Evolutionary conservation across 2,113 vertebrate species (phyloP).

Genomic region (Gopherus evgoodei): DNA sequence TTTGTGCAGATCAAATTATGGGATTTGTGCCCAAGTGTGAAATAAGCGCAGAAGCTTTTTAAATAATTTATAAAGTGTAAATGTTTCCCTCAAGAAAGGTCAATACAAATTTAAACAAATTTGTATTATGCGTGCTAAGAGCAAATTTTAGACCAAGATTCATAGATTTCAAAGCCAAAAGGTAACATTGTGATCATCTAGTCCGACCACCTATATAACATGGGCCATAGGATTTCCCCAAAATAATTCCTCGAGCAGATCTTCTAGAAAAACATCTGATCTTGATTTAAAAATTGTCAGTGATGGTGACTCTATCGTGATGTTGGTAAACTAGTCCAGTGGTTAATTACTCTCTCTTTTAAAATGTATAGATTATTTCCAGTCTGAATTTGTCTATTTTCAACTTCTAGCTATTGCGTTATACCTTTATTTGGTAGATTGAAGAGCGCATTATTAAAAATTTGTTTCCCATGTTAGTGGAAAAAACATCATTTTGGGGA

Average conservation of each 20-base stretch:
- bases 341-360: background rate
- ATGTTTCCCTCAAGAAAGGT: no score
- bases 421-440: background rate
- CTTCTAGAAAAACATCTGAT: background rate
- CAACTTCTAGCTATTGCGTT: background rate
- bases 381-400: no score
- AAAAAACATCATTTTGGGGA: background rate
- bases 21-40: background rate
- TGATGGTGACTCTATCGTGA: background rate
- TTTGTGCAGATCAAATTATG: background rate
- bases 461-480: background rate
- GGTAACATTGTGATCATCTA: background rate
- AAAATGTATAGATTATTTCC: background rate
- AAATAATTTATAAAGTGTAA: background rate
- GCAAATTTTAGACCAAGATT: no score
- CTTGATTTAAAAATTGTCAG: background rate
- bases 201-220: background rate
- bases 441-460: background rate
- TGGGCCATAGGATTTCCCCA: background rate
- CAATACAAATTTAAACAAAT: background rate
- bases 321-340: background rate
- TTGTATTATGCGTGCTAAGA: background rate
- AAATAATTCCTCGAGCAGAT: background rate
- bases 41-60: background rate
- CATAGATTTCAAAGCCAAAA: no score